These are phyloP conservation scores for Argyrosomus regius DNA, from an alignment of 2,797 vertebrate species.

Conservation along the genomic window DNA sequence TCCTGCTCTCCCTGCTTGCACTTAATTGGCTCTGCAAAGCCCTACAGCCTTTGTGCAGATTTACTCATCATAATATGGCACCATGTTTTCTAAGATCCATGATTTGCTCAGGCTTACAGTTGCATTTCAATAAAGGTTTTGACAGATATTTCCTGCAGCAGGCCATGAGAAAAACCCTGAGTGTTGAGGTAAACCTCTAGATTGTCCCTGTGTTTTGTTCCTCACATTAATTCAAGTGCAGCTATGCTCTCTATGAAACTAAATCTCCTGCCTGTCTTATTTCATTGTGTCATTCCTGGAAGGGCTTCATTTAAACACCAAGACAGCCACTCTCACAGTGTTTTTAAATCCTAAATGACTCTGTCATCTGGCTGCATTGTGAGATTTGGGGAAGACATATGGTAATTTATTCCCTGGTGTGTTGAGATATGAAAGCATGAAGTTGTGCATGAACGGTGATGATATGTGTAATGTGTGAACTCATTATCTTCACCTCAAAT, in stretches of 20 bases:
- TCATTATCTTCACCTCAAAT: no score
- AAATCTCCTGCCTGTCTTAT: constrained; percentile 16
- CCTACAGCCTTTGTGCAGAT: constrained; percentile 4
- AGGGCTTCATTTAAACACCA: constrained; percentile 29
- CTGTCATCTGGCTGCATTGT: no score
- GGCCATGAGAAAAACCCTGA: not conserved
- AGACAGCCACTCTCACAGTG: not conserved
- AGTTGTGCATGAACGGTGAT: no score
- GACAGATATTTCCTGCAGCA: constrained; percentile 11
- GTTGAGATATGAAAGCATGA: no score
- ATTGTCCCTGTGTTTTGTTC: constrained; percentile 16
- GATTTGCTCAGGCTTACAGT: constrained; percentile 7
- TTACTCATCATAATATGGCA: constrained; percentile 16
- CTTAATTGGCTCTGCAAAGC: constrained; percentile 58
- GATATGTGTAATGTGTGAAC: no score
- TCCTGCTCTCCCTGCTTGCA: constrained; percentile 23
- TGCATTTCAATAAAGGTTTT: constrained; percentile 4
- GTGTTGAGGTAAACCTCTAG: constrained; percentile 42
- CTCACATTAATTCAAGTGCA: not conserved
- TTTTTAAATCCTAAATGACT: not conserved
- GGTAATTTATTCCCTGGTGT: no score
- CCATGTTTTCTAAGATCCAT: constrained; percentile 4
- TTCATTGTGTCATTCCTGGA: constrained; percentile 23
- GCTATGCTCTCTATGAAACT: constrained; percentile 23
- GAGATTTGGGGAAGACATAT: no score